A percentile compares a stretch with the other conserved stretches of the same genome.
Conservation (phyloP, 2,113 vertebrate genomes). For the Lota lota region DNA sequence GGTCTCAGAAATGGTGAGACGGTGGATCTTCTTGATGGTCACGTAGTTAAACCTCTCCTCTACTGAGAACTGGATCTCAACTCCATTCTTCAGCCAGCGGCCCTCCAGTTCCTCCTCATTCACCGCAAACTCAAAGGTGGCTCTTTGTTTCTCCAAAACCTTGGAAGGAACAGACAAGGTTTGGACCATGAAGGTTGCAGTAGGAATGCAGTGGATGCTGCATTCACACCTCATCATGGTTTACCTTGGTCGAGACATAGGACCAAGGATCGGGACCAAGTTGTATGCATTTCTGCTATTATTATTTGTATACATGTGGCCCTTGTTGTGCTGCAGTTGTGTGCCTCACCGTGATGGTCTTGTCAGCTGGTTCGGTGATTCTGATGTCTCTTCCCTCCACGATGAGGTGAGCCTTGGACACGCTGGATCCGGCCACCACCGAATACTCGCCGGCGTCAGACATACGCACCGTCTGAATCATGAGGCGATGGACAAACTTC, state of each 20-base stretch:
- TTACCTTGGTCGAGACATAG: too few relatives aligned
- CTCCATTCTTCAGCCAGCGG: slow-evolving; percentile 89
- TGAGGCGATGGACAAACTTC: slow-evolving; percentile 88
- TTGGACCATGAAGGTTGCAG: too few relatives aligned
- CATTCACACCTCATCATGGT: too few relatives aligned
- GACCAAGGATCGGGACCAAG: too few relatives aligned
- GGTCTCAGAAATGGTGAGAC: slow-evolving; percentile 91
- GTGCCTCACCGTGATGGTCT: slow-evolving; percentile 82
- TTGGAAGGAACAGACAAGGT: slow-evolving; percentile 37
- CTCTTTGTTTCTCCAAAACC: slow-evolving; percentile 91
- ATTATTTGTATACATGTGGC: too few relatives aligned
- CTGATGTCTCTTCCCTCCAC: slow-evolving; percentile 93
- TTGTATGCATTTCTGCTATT: too few relatives aligned
- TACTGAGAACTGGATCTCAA: slow-evolving; percentile 85
- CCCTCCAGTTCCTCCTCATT: slow-evolving; percentile 94
- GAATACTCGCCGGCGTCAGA: slow-evolving; percentile 91
- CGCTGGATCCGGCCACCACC: slow-evolving; percentile 90
- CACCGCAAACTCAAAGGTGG: slow-evolving; percentile 94
- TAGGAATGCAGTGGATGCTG: too few relatives aligned
- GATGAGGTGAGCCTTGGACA: slow-evolving; percentile 84
- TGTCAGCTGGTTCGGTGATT: slow-evolving; percentile 79
- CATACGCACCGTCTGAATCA: slow-evolving; percentile 87
- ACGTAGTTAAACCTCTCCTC: slow-evolving; percentile 86
- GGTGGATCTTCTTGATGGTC: slow-evolving; percentile 86
- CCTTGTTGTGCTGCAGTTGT: background rate